These are phyloP conservation scores for Magallana angulata DNA, from an alignment of 1,140 invertebrate genomes.

Conservation along the genomic window DNA sequence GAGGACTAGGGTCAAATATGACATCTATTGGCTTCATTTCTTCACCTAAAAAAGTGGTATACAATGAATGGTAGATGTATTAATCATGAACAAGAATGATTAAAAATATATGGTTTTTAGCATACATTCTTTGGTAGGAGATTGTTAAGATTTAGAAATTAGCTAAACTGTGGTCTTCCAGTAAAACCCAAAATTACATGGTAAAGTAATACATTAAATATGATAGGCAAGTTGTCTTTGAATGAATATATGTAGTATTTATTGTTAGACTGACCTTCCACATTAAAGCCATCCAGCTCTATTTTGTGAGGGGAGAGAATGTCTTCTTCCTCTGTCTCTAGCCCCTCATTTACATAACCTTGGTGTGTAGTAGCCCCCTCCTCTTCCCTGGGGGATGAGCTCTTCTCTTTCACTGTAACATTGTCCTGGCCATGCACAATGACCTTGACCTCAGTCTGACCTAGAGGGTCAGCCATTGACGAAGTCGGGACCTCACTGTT, in stretches of 20 bases:
- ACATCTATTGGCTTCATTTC: conserved; percentile 5
- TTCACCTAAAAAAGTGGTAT: background rate
- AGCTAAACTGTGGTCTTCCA: too few relatives aligned
- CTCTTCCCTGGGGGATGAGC: background rate
- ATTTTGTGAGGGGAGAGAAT: conserved; percentile 32
- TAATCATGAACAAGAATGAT: background rate
- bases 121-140: too few relatives aligned
- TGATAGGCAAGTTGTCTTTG: too few relatives aligned
- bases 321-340: background rate
- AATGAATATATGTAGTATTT: background rate
- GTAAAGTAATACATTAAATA: too few relatives aligned
- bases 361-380: background rate
- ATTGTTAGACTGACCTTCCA: background rate
- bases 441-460: background rate
- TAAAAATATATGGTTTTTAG: background rate
- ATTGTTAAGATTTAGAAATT: too few relatives aligned
- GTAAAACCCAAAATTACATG: too few relatives aligned
- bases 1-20: conserved; percentile 19
- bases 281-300: background rate
- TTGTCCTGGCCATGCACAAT: conserved; percentile 12
- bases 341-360: background rate
- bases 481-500: background rate
- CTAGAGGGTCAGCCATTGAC: background rate
- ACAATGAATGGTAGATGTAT: too few relatives aligned
- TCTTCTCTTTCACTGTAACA: background rate